Evolutionary conservation across 2,888 invertebrate species (phyloP), one percentile per base, ranked within the genome.

Genomic region (Microctonus hyperodae): DNA sequence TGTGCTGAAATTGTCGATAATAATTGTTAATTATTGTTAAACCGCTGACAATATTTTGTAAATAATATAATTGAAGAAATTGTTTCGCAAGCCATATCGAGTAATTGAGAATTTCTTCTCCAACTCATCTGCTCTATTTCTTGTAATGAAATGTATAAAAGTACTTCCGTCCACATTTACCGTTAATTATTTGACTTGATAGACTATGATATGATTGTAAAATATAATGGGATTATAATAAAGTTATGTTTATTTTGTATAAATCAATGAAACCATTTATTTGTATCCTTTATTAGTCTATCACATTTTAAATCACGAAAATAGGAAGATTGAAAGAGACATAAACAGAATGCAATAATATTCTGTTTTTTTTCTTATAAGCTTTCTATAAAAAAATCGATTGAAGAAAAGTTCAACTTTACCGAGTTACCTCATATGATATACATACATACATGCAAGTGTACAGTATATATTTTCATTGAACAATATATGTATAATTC

Each of bases 1-100:
- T 89, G 82, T 92, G 91, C 83, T 92, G 86, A 88, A 74, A 69
- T 53, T 20, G 69, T 56, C 56, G 44, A 65, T 48, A 35, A 35
- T 35, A 20, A n/a, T n/a, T n/a, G n/a, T 22, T 16, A 35, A 22
- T 33, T 51, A 48, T 62, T 37, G 23, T 37, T 56, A 22, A 23
- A 51, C 28, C 20, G 31, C 50, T 23, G 57, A 25, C 64, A 53
- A 16, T 31, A 51, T 62, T 53, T 70, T 82, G 82, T 82, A 82
- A 79, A 83, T 82, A 83, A 75, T 76, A 70, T 75, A 65, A 69
- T 64, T 67, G 65, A 56, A 16, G 61, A 62, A 67, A 48, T 74
- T 55, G 68, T 74, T 68, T 74, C 70, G 69, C 74, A 71, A 72
- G 82, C 82, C 81, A 82, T 82, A 82, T 77, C 71, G 68, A 74